Evolutionary conservation across 2,888 invertebrate genomes (phyloP).

Genomic region (Colostygia pectinataria): DNA sequence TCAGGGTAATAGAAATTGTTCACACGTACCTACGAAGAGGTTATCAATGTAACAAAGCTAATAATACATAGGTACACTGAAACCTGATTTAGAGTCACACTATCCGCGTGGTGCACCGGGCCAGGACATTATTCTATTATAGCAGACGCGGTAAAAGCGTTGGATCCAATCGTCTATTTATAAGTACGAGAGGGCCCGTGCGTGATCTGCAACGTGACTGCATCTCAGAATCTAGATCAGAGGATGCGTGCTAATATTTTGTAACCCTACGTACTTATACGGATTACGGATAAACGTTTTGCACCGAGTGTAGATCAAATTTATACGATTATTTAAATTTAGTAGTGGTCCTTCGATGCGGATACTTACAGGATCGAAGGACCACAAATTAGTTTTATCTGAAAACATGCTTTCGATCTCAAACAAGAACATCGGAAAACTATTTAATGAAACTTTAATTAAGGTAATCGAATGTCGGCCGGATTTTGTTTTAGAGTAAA

Average conservation of each 20-base stretch:
- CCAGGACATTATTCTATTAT: constrained; percentile 39
- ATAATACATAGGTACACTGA: neutral
- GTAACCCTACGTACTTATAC: constrained; percentile 8
- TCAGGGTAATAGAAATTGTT: too few relatives aligned
- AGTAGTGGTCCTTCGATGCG: neutral
- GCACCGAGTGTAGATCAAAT: neutral
- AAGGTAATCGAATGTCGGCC: too few relatives aligned
- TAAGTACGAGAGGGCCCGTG: constrained; percentile 34
- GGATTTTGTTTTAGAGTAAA: neutral
- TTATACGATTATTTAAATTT: neutral
- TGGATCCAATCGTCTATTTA: constrained; percentile 45
- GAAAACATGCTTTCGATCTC: too few relatives aligned
- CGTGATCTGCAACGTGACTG: constrained; percentile 35
- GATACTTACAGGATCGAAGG: neutral
- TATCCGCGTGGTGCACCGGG: constrained; percentile 34
- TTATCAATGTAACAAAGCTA: too few relatives aligned
- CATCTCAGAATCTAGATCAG: constrained; percentile 26
- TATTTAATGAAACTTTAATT: too few relatives aligned
- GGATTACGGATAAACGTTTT: neutral
- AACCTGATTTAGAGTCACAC: neutral
- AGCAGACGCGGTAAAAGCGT: constrained; percentile 26
- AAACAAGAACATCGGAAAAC: too few relatives aligned
- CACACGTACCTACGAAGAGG: too few relatives aligned
- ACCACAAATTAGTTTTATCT: neutral
- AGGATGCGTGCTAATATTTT: constrained; percentile 20